Base-by-base conservation (phyloP, 2,888 invertebrate species). In the Notodonta ziczac region DNA sequence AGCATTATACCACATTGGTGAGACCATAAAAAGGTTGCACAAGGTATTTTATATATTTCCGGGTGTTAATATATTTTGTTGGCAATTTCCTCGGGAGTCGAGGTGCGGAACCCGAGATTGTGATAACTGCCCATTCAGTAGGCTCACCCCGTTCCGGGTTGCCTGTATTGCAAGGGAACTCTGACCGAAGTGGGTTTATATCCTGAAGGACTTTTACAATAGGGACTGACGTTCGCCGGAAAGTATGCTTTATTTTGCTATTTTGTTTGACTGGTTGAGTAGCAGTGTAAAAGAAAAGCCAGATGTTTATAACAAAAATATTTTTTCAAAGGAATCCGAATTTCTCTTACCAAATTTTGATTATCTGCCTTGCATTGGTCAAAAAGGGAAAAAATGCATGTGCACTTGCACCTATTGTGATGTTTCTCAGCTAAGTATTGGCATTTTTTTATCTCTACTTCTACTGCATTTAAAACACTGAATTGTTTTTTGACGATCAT, bases 101-200 rank as follows among this genome's bases (percentile, higher is more conserved):
- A 16, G 8, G 50, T 35, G 39, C 48, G 60, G 61, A 67, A 63
- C 57, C 57, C 42, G 55, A 40, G 56, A 66, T 73, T 76, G 70
- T 71, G 68, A 65, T 63, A 62, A 68, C 67, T 67, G 69, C 46
- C 67, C 63, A 65, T 72, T 73, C 65, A 67, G 62, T 66, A 67
- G 68, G 75, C 68, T 67, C 68, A 63, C 55, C 63, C 57, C 10
- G 66, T 74, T 74, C 67, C 63, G 60, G 63, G 35, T 53, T 60
- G 46, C 61, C 56, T 35, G 60, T 67, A 69, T 69, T 64, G 60
- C 58, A 53, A 44, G 53, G 60, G 46, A 66, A 69, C 59, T 58
- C 56, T 55, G 59, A 67, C 66, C 62, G 53, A 57, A 61, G 57
- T 54, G 59, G 66, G 63, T 77, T 76, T 77, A 76, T 65, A 65